Base-by-base conservation (phyloP, 2,797 vertebrate genomes). In the Triplophysa bombifrons region DNA sequence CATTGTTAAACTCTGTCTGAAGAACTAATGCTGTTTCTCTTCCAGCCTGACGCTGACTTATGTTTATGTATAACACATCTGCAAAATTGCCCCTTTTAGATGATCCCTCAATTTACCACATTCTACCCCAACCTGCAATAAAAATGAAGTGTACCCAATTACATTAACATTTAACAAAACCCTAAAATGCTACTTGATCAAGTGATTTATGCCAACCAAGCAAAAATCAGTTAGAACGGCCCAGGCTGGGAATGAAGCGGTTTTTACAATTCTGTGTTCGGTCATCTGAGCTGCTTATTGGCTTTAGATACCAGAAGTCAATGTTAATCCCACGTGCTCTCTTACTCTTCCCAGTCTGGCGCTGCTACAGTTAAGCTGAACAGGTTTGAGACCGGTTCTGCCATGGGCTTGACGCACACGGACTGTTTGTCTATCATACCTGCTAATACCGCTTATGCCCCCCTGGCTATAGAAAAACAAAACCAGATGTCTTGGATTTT, bases 261-360 rank as follows among this genome's bases (percentile, higher is more conserved):
- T 75, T 80, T 19, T 56, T 60, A 86, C 83, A 85, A 78, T 83
- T 78, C 81, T 79, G 44, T n/a, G 64, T 82, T 90, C 46, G 25
- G 86, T 88, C 84, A 87, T 85, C 80, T 91, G 89, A 93, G 89
- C 88, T 88, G 82, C 88, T 92, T 91, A 93, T 85, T 58, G 87
- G 90, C 88, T 93, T 93, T 68, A 86, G 81, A 48, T 85, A 85
- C 82, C 89, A 89, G 88, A 86, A 85, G 85, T 88, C 82, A 74
- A 55, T 80, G 81, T 85, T 90, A 86, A 90, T 73, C 66, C 85
- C 69, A 16, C 63, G 53, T 71, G 44, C 76, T 71, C 46, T 34
- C 48, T 56, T 80, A 64, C 71, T 78, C 74, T 78, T 74, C 67
- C 74, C 30, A 4, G 63, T 58, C 44, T 81, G 66, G 81, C 78